phyloP scores from a whole-genome alignment of 1,140 invertebrate species.

The Anastrepha obliqua region DNA sequence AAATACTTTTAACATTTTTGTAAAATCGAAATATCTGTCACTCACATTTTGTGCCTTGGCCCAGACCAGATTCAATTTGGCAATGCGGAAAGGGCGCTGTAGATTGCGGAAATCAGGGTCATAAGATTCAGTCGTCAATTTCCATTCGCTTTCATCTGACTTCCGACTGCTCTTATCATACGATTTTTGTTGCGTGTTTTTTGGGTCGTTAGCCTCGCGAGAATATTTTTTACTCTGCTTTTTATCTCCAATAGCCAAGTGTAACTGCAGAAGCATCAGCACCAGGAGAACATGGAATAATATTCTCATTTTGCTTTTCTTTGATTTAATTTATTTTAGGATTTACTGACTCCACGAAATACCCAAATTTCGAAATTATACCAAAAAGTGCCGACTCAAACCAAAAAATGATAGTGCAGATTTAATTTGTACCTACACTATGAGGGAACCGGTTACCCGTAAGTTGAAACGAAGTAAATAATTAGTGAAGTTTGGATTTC shows the following conservation, averaged over 20 bases:
- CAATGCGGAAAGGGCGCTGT: slow-evolving; percentile 88
- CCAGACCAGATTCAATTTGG: slow-evolving; percentile 90
- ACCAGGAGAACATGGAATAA: not conserved
- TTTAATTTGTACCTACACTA: not conserved
- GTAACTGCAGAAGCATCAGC: slow-evolving; percentile 58
- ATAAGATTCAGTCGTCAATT: slow-evolving; percentile 71
- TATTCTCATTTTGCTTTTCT: not conserved
- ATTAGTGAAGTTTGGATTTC: no score
- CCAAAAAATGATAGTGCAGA: not conserved
- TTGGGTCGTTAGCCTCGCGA: slow-evolving; percentile 65
- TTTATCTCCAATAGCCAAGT: slow-evolving; percentile 62
- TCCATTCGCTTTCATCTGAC: not conserved
- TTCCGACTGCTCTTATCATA: not conserved
- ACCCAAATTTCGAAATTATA: not conserved
- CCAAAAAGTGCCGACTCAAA: not conserved
- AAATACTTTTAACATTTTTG: not conserved
- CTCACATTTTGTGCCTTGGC: slow-evolving; percentile 86
- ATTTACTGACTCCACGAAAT: not conserved
- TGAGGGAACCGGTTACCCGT: not conserved
- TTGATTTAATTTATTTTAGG: not conserved
- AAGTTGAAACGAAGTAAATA: no score
- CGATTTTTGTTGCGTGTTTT: slow-evolving; percentile 56
- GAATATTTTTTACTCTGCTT: slow-evolving; percentile 69
- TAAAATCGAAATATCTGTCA: not conserved
- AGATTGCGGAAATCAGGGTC: slow-evolving; percentile 76